Base-by-base conservation (phyloP, 2,113 vertebrate genomes). In the Indri indri region DNA sequence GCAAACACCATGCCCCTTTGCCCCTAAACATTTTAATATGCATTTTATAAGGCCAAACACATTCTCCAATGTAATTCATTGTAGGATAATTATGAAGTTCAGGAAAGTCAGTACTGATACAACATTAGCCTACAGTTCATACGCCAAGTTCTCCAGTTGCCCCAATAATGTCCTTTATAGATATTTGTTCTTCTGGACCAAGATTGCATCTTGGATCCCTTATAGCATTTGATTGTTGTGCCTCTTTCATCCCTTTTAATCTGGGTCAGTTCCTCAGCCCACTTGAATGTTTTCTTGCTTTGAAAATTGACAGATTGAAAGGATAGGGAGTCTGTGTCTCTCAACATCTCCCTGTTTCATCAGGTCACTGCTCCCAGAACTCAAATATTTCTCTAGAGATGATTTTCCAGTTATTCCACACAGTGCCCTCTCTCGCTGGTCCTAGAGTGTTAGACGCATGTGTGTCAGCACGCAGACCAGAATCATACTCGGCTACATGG, bases 201-300 rank as follows among this genome's bases (percentile, higher is more conserved):
- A 65, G 76, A 57, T 16, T 50, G 79, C 66, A 52, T 73, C 37
- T 45, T 52, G 30, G 47, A 17, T 77, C 7, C 34, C 45, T 89
- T 8, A 8, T 22, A 25, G 16, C 12, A 40, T 82, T 87, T 88
- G 40, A 16, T 32, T 77, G 40, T 32, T 32, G 14, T 27, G 3
- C 25, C 8, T 92, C 80, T 95, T 79, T 66, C 1, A 2, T 40
- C 17, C 23, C 25, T 6, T 68, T 73, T 83, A 50, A 68, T 84
- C 63, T 54, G 25, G 27, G n/a, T n/a, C 42, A 65, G 13, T 37
- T 88, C 50, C 65, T 90, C 50, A 14, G 25, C 16, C 45, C n/a
- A 61, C 14, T 50, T 57, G n/a, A 88, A 52, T 77, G 30, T 70
- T 91, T 94, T 79, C 45, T 96, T 87, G 18, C 84, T 96, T 96